Evolutionary conservation across 2,888 invertebrate species (phyloP).

Genomic region (Timandra comae): DNA sequence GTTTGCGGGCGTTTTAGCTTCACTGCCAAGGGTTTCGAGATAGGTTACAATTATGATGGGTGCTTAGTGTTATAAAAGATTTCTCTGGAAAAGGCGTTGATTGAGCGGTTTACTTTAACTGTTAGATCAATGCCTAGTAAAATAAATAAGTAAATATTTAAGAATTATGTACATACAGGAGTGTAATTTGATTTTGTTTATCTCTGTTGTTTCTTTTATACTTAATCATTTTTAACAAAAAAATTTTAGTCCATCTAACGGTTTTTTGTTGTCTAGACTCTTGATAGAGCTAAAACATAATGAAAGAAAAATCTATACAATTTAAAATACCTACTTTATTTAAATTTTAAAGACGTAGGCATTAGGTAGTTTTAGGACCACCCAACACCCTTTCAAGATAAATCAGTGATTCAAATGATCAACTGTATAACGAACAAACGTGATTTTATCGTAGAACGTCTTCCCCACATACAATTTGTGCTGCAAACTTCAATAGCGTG

Average conservation of each 20-base stretch:
- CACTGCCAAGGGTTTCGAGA: no score
- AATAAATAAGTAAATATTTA: neutral
- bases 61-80: no score
- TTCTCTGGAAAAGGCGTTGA: conserved; percentile 28
- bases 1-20: no score
- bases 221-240: no score
- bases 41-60: no score
- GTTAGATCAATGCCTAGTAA: conserved; percentile 7
- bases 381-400: conserved; percentile 7
- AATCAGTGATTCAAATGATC: conserved; percentile 7
- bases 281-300: neutral
- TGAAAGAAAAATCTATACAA: neutral
- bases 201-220: no score
- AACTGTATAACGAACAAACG: neutral
- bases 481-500: neutral
- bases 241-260: no score
- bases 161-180: no score
- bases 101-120: conserved; percentile 13
- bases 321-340: neutral
- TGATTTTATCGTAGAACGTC: neutral
- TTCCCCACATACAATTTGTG: neutral
- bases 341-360: neutral
- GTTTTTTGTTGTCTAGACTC: neutral
- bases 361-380: neutral
- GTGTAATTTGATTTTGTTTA: neutral